These are phyloP conservation scores for Strix aluco DNA, from an alignment of 2,113 vertebrate species.

Conservation along the genomic window DNA sequence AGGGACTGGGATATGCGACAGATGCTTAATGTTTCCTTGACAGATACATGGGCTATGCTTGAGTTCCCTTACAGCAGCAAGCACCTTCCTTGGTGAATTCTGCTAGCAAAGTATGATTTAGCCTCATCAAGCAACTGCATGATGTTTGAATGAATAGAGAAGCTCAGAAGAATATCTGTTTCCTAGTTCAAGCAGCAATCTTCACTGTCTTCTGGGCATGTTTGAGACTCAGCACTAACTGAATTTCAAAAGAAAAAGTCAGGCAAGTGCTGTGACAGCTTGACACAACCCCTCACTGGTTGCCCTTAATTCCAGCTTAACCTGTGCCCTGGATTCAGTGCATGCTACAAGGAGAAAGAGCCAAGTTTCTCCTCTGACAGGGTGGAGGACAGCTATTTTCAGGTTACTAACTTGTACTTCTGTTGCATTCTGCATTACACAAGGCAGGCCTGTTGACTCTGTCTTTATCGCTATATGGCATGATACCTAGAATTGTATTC, in stretches of 20 bases:
- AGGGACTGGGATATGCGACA: neutral
- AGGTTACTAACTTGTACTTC: neutral
- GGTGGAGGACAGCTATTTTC: neutral
- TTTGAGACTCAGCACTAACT: neutral
- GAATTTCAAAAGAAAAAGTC: neutral
- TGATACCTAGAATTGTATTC: neutral
- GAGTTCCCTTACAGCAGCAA: neutral
- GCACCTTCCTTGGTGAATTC: neutral
- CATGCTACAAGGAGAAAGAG: neutral
- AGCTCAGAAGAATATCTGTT: neutral
- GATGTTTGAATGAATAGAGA: neutral
- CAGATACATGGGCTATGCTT: neutral
- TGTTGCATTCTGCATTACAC: neutral
- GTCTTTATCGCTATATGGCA: accelerated
- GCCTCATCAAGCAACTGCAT: neutral
- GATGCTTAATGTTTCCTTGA: neutral
- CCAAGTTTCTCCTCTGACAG: neutral
- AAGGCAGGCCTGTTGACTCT: neutral
- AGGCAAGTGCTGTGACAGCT: neutral
- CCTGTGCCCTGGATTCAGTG: neutral
- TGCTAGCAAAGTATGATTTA: neutral
- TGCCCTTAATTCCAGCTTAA: neutral
- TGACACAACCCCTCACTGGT: neutral
- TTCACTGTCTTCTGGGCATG: neutral
- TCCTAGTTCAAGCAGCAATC: neutral